Evolutionary conservation across 2,797 vertebrate species (phyloP).

Genomic region (Cossypha dichroa): DNA sequence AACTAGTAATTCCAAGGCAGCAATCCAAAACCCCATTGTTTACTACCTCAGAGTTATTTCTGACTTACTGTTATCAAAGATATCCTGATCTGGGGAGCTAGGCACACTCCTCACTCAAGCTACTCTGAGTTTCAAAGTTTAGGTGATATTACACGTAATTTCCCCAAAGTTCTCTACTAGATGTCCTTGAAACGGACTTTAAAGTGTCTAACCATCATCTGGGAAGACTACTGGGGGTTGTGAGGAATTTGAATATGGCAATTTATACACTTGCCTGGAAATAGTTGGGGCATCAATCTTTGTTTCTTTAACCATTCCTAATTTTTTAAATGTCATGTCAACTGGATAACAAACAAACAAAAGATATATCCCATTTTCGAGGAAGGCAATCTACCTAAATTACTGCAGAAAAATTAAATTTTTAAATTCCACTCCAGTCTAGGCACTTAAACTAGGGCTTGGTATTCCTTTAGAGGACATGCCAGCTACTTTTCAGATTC

Average conservation of each 20-base stretch:
- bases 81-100: background rate
- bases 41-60: background rate
- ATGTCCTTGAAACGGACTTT: background rate
- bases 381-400: background rate
- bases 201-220: background rate
- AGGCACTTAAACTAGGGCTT: background rate
- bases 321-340: background rate
- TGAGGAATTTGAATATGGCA: background rate
- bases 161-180: background rate
- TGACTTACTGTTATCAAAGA: background rate
- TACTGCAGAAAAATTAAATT: background rate
- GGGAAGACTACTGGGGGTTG: background rate
- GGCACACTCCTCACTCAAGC: background rate
- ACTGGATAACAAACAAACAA: background rate
- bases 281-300: background rate
- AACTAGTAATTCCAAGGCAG: background rate
- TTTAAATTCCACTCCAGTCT: background rate
- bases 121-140: background rate
- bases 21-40: background rate
- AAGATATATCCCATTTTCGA: background rate
- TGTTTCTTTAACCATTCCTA: background rate
- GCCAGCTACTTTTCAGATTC: background rate
- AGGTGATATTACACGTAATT: background rate
- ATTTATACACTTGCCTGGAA: background rate
- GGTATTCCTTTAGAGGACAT: background rate